These are phyloP conservation scores for Bicyclus anynana DNA, from an alignment of 1,140 invertebrate species.

Conservation along the genomic window DNA sequence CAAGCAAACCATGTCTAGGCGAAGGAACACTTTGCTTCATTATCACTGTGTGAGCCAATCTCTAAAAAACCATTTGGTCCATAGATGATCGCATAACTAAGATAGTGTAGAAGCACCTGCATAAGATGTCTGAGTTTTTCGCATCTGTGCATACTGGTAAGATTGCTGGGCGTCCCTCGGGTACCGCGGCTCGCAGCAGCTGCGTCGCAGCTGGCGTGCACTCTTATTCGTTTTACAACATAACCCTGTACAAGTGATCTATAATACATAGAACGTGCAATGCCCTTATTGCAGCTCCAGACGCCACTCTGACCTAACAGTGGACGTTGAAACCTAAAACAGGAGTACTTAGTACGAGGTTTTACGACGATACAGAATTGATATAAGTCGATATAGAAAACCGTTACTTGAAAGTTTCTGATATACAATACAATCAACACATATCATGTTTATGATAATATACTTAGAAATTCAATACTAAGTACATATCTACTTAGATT, in stretches of 20 bases:
- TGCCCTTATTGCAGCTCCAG: conserved; percentile 31
- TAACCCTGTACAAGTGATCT: conserved; percentile 33
- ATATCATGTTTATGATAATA: too few species aligned
- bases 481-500: too few species aligned
- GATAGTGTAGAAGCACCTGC: conserved; percentile 31
- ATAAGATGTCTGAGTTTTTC: conserved; percentile 45
- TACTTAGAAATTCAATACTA: too few species aligned
- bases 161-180: conserved; percentile 32
- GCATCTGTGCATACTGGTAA: conserved; percentile 33
- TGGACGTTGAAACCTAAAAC: conserved; percentile 27
- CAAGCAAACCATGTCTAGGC: too few species aligned
- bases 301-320: conserved; percentile 29
- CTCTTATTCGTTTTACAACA: conserved; percentile 61
- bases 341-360: too few species aligned
- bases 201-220: conserved; percentile 57
- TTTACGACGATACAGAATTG: too few species aligned
- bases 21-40: too few species aligned
- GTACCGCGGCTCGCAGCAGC: conserved; percentile 37
- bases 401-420: too few species aligned
- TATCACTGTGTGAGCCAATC: too few species aligned
- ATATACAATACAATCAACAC: too few species aligned
- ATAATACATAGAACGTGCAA: conserved; percentile 29
- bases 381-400: too few species aligned
- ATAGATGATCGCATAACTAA: neutral
- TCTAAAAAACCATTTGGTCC: too few species aligned